Evolutionary conservation across 2,113 vertebrate genomes (phyloP), one percentile per base, ranked within the genome.

Genomic region (Gulo gulo): DNA sequence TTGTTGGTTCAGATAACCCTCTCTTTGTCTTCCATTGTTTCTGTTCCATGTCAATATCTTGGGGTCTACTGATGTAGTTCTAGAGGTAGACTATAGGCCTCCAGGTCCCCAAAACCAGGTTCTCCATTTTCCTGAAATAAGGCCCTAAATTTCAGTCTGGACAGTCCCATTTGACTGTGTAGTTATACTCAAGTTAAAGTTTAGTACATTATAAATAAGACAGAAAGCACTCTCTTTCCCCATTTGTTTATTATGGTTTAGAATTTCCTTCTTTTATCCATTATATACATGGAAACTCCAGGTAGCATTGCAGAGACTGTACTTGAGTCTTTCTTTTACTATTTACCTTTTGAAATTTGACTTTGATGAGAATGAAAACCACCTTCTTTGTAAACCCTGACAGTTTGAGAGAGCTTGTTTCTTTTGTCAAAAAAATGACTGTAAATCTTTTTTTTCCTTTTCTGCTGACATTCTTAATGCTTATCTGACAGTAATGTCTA

Each of bases 401-500:
- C 81, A 83, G 79, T 26, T 52, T n/a, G 87, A 86, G 63, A 74
- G 42, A 31, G 4, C 82, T 57, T 86, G 65, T 80, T 23, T 57
- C 36, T 12, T 34, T 81, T n/a, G 71, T 52, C 65, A 82, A 39
- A 91, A 87, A 65, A 91, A 87, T 65, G 31, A 9, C 45, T 94
- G 24, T 39, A 65, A 59, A 74, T 73, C 15, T 92, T 89, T 85
- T 84, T 42, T 80, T 61, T 95, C 83, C 67, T 55, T 84, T 18
- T 83, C 71, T 88, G 61, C 29, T 57, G 59, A 73, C 61, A 21
- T 83, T 39, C 59, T 96, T 92, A 92, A 95, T 83, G 83, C 39
- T 86, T 94, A 65, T 69, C 88, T 96, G 67, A 83, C 23, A 78
- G n/a, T 88, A 91, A 71, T 84, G 59, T 79, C 84, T 84, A 74